These are phyloP conservation scores for Apus apus DNA, from an alignment of 2,113 vertebrate species.

Conservation along the genomic window DNA sequence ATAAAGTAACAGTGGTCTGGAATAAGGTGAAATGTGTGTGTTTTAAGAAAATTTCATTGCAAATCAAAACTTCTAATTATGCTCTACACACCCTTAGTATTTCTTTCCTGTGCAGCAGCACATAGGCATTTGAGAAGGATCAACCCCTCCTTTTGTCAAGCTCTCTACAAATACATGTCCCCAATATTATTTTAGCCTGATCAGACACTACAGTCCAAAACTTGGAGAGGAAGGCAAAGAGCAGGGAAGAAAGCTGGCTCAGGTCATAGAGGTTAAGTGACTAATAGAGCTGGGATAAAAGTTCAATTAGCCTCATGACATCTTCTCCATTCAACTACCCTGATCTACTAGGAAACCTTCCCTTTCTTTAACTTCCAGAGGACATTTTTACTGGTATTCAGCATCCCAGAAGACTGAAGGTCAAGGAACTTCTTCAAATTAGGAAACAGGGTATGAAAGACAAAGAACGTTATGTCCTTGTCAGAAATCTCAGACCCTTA, in stretches of 20 bases:
- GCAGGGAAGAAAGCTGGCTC: neutral
- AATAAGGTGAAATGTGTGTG: neutral
- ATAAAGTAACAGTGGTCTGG: neutral
- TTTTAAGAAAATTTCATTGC: neutral
- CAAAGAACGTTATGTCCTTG: neutral
- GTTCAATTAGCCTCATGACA: neutral
- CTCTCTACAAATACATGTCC: neutral
- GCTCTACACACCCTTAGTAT: neutral
- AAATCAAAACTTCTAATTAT: neutral
- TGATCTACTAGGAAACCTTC: neutral
- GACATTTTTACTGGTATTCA: neutral
- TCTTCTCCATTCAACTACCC: neutral
- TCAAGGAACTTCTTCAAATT: neutral
- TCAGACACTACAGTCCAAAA: neutral
- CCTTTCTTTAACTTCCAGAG: neutral
- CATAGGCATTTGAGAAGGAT: neutral
- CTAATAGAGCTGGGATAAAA: neutral
- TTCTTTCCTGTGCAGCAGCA: neutral
- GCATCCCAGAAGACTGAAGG: neutral
- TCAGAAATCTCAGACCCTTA: neutral
- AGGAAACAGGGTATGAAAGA: neutral
- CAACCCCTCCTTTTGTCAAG: accelerated
- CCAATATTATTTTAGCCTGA: neutral
- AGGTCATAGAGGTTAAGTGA: neutral
- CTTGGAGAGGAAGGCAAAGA: neutral